phyloP scores from a whole-genome alignment of 2,888 invertebrate genomes.

The Brachynemurus nebulosus region DNA sequence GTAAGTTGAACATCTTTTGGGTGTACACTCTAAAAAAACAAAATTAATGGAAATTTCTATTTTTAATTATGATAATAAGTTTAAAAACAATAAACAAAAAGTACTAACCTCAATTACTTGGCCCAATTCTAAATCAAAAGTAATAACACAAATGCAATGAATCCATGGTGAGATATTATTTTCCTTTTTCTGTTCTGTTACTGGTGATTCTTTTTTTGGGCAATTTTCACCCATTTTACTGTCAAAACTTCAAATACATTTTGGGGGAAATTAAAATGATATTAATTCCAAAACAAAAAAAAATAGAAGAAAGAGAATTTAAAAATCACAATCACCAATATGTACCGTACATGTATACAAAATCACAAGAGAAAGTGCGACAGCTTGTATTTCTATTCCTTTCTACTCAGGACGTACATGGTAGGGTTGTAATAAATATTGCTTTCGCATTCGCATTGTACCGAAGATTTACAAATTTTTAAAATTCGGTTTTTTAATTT shows the following conservation, averaged over 20 bases:
- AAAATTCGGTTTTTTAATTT: too few relatives aligned
- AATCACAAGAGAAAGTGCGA: too few relatives aligned
- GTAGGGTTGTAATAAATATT: too few relatives aligned
- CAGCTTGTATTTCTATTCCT: too few relatives aligned
- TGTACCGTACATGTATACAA: too few relatives aligned
- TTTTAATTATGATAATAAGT: not conserved
- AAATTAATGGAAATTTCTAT: conserved; percentile 10
- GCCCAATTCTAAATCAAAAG: conserved; percentile 96
- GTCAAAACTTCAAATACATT: not conserved
- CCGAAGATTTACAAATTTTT: too few relatives aligned
- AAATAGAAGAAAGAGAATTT: too few relatives aligned
- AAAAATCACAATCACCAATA: too few relatives aligned
- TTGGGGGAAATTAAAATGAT: too few relatives aligned
- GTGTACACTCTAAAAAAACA: conserved; percentile 52
- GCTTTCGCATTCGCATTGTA: too few relatives aligned
- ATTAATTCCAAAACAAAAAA: too few relatives aligned
- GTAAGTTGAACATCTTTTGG: conserved; percentile 63
- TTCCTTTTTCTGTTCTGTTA: not conserved
- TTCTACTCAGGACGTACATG: too few relatives aligned
- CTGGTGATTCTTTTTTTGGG: not conserved
- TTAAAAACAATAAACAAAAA: not conserved
- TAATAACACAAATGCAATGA: conserved; percentile 94
- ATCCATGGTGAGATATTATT: conserved; percentile 65
- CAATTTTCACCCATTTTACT: not conserved
- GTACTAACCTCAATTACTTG: conserved; percentile 83